A percentile compares a stretch with the other conserved stretches of the same genome.
phyloP scores from a whole-genome alignment of 2,888 invertebrate species.

The Aleiodes leptofemur region DNA sequence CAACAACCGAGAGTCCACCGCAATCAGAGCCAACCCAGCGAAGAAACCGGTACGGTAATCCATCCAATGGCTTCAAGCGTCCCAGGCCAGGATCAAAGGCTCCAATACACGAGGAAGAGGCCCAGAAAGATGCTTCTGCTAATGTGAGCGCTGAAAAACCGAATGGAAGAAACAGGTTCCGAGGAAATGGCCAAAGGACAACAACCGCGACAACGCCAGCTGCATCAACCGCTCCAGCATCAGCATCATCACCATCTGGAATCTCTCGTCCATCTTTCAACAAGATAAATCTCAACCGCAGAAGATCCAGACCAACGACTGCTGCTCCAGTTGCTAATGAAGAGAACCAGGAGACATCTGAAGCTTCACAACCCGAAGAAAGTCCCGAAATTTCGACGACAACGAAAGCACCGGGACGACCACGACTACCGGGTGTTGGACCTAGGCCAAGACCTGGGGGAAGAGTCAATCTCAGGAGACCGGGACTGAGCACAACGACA shows the following conservation, averaged over 20 bases:
- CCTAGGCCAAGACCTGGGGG: slow-evolving; percentile 81
- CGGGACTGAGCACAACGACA: slow-evolving; percentile 77
- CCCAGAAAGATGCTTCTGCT: slow-evolving; percentile 68
- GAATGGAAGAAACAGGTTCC: slow-evolving; percentile 63
- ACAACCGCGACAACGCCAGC: slow-evolving; percentile 56
- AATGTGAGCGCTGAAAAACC: slow-evolving; percentile 65
- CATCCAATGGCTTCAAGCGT: slow-evolving; percentile 63
- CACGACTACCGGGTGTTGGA: slow-evolving; percentile 71
- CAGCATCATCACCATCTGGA: slow-evolving; percentile 55
- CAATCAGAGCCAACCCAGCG: slow-evolving; percentile 63
- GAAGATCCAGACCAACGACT: slow-evolving; percentile 67
- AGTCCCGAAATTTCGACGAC: slow-evolving; percentile 49
- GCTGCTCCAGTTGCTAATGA: slow-evolving; percentile 59
- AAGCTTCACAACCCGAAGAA: slow-evolving; percentile 47
- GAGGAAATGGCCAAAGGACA: slow-evolving; percentile 62
- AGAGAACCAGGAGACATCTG: slow-evolving; percentile 58
- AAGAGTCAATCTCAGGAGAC: slow-evolving; percentile 79
- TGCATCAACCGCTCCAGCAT: slow-evolving; percentile 47
- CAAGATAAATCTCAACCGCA: slow-evolving; percentile 66
- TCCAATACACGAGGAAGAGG: slow-evolving; percentile 63
- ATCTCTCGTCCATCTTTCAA: slow-evolving; percentile 65
- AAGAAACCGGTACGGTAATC: slow-evolving; percentile 66
- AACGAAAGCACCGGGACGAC: slow-evolving; percentile 56
- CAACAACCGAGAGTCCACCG: slow-evolving; percentile 63
- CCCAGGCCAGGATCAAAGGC: slow-evolving; percentile 65